phyloP scores from a whole-genome alignment of 2,888 invertebrate genomes.

The Melanophora roralis region DNA sequence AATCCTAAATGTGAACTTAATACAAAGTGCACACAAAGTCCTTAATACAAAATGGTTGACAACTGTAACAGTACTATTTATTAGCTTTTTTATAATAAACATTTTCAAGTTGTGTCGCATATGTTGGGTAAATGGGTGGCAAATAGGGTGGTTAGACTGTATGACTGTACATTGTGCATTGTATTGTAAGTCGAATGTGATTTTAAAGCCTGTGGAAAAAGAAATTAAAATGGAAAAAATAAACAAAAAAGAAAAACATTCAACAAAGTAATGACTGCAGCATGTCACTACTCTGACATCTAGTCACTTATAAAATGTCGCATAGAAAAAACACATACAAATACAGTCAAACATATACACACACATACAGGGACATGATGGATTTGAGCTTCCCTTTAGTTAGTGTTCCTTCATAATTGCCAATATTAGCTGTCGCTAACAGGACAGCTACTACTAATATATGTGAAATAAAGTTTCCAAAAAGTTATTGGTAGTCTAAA shows the following conservation, averaged over 20 bases:
- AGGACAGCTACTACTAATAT: too few species aligned
- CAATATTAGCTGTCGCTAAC: too few species aligned
- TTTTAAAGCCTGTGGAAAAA: conserved; percentile 37
- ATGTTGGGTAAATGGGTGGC: not conserved
- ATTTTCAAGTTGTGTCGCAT: conserved; percentile 22
- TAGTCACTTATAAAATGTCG: conserved; percentile 50
- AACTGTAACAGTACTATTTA: conserved; percentile 55
- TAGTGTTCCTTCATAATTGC: too few species aligned
- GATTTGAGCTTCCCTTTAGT: too few species aligned
- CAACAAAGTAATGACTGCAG: conserved; percentile 42
- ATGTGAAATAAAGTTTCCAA: too few species aligned
- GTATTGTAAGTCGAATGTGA: conserved; percentile 42
- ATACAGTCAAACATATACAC: not conserved
- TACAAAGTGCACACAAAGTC: conserved; percentile 61
- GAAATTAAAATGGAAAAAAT: not conserved
- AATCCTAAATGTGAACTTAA: conserved; percentile 61
- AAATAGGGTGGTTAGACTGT: not conserved
- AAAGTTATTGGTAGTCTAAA: too few species aligned
- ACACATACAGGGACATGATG: too few species aligned
- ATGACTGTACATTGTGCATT: not conserved
- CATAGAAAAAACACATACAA: conserved; percentile 20
- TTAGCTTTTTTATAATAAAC: conserved; percentile 39
- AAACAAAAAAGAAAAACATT: not conserved
- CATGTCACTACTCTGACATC: conserved; percentile 42
- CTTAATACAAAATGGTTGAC: conserved; percentile 62